Percentiles rank a stretch among this genome's conserved stretches.
Conservation (phyloP, 2,797 vertebrate genomes). For the Darevskia mixta region DNA sequence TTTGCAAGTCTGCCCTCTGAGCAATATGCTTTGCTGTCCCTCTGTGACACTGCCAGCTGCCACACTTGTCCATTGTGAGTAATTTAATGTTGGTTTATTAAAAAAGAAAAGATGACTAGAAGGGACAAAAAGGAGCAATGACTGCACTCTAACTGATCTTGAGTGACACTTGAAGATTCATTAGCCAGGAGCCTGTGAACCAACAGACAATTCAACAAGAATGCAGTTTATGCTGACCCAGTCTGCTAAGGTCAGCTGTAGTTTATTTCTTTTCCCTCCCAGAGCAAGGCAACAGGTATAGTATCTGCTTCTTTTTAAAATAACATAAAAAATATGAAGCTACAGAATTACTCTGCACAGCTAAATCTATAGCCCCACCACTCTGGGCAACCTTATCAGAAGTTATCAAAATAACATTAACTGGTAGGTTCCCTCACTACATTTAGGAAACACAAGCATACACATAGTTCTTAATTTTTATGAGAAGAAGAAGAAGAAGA, state of each 20-base stretch:
- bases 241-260: background rate
- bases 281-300: background rate
- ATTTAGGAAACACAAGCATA: background rate
- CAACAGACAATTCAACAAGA: background rate
- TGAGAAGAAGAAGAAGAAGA: no score
- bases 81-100: conserved; percentile 16
- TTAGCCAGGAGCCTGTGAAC: background rate
- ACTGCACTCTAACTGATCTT: background rate
- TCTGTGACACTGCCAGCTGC: background rate
- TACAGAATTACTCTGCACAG: background rate
- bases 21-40: background rate
- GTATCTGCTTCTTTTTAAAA: background rate
- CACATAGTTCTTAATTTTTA: background rate
- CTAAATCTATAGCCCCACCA: background rate
- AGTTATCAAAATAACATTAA: background rate
- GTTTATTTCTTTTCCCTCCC: background rate
- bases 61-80: background rate
- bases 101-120: conserved; percentile 17
- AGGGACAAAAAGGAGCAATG: conserved; percentile 10
- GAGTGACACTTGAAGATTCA: conserved; percentile 8
- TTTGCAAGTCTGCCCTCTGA: background rate
- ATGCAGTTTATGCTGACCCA: background rate
- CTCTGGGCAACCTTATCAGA: background rate
- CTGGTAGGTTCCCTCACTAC: no score
- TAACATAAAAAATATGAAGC: background rate